phyloP scores from a whole-genome alignment of 2,888 invertebrate species.

The Andrena chrysosceles region DNA sequence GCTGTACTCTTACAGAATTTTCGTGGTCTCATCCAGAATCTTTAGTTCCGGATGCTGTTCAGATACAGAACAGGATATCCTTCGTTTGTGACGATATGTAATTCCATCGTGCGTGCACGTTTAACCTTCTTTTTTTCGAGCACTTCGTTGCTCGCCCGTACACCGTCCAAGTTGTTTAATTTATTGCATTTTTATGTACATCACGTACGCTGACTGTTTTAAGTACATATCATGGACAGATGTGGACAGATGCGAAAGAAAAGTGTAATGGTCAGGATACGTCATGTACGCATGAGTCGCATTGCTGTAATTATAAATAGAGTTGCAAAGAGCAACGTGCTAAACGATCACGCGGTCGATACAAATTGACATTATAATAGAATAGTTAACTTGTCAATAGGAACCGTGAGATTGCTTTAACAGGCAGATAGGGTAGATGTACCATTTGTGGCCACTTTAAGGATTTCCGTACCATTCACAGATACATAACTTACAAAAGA shows the following conservation, averaged over 20 bases:
- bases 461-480: too few relatives aligned
- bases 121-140: slow-evolving; percentile 20
- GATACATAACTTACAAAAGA: too few relatives aligned
- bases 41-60: slow-evolving; percentile 47
- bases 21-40: slow-evolving; percentile 23
- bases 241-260: slow-evolving; percentile 9
- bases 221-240: slow-evolving; percentile 1
- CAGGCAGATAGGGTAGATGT: too few relatives aligned
- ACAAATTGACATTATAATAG: slow-evolving; percentile 18
- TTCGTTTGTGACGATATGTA: slow-evolving; percentile 14
- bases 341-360: slow-evolving; percentile 31
- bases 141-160: neutral
- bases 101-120: slow-evolving; percentile 7
- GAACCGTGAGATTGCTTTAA: neutral
- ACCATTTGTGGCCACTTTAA: too few relatives aligned
- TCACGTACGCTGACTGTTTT: neutral
- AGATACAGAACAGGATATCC: slow-evolving; percentile 44
- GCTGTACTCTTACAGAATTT: slow-evolving; percentile 42
- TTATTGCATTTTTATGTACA: slow-evolving; percentile 4
- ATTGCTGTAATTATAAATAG: slow-evolving; percentile 10
- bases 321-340: slow-evolving; percentile 3
- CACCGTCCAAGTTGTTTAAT: slow-evolving; percentile 10
- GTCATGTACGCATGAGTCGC: slow-evolving; percentile 22
- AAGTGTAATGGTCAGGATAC: slow-evolving; percentile 6
- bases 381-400: neutral